A percentile compares a stretch with the other conserved stretches of the same genome.
phyloP scores from a whole-genome alignment of 2,113 vertebrate genomes.

The Oncorhynchus tshawytscha region DNA sequence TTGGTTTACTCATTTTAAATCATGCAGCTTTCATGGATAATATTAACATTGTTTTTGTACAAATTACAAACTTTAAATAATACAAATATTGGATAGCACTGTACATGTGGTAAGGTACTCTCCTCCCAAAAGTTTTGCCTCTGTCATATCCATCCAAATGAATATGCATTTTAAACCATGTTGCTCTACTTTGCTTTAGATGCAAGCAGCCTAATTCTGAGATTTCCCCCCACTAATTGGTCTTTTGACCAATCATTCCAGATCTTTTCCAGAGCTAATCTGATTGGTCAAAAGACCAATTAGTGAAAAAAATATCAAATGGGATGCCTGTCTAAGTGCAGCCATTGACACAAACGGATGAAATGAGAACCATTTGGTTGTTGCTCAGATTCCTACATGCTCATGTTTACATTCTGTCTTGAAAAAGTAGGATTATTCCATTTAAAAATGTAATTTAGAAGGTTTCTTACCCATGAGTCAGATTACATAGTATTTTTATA shows the following conservation, averaged over 20 bases:
- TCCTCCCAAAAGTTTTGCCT: too few relatives aligned
- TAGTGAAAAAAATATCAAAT: too few relatives aligned
- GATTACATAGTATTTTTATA: slow-evolving; percentile 79
- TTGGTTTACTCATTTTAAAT: slow-evolving; percentile 30
- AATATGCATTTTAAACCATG: slow-evolving; percentile 28
- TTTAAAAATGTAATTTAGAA: slow-evolving; percentile 69
- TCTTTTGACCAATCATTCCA: too few relatives aligned
- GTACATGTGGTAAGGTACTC: slow-evolving; percentile 53
- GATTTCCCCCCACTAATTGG: too few relatives aligned
- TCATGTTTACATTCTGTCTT: slow-evolving; percentile 52
- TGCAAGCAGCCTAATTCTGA: slow-evolving; percentile 7
- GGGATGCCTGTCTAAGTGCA: too few relatives aligned
- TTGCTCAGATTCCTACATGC: slow-evolving; percentile 34
- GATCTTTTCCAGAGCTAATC: too few relatives aligned
- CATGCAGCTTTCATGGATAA: slow-evolving; percentile 51
- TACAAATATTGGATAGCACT: too few relatives aligned
- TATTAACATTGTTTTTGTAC: slow-evolving; percentile 31
- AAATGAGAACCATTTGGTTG: slow-evolving; percentile 34
- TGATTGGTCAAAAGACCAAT: too few relatives aligned
- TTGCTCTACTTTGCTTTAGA: slow-evolving; percentile 31
- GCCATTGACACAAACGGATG: slow-evolving; percentile 23
- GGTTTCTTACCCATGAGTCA: slow-evolving; percentile 72
- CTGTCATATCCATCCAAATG: slow-evolving; percentile 43
- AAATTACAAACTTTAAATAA: neutral
- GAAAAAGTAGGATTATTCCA: slow-evolving; percentile 59